These are phyloP conservation scores for Megamerina dolium DNA, from an alignment of 2,888 invertebrate genomes.

Conservation along the genomic window DNA sequence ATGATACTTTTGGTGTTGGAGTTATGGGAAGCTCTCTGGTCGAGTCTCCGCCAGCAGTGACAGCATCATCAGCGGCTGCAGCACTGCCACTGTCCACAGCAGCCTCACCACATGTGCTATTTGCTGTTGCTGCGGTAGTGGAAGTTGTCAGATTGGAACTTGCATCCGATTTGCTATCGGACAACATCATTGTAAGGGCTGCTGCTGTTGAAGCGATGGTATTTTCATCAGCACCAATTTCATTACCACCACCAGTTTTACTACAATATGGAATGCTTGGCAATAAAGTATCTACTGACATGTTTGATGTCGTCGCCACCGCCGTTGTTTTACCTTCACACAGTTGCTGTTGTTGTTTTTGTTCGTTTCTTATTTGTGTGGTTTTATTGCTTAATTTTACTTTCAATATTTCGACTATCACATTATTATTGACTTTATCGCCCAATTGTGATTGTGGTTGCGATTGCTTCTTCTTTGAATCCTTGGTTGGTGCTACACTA, in stretches of 20 bases:
- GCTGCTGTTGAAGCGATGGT: conserved; percentile 7
- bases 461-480: neutral
- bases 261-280: too few species aligned
- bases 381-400: conserved; percentile 14
- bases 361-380: neutral
- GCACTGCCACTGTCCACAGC: conserved; percentile 12
- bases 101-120: conserved; percentile 10
- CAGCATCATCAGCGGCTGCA: conserved; percentile 1
- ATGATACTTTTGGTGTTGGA: conserved; percentile 6
- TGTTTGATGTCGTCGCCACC: conserved; percentile 2
- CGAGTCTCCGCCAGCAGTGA: conserved; percentile 8
- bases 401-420: conserved; percentile 17
- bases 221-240: neutral
- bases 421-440: conserved; percentile 20
- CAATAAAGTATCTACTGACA: conserved; percentile 8
- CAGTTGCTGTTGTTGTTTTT: conserved; percentile 5
- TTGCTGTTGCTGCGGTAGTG: conserved; percentile 2
- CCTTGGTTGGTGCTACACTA: neutral
- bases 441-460: neutral
- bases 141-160: neutral
- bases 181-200: neutral
- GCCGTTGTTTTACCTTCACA: neutral
- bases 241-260: neutral
- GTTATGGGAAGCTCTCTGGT: conserved; percentile 3
- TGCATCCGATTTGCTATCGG: neutral